A percentile compares a stretch with the other conserved stretches of the same genome.
phyloP scores from a whole-genome alignment of 2,888 invertebrate genomes.

The Habrosyne pyritoides region DNA sequence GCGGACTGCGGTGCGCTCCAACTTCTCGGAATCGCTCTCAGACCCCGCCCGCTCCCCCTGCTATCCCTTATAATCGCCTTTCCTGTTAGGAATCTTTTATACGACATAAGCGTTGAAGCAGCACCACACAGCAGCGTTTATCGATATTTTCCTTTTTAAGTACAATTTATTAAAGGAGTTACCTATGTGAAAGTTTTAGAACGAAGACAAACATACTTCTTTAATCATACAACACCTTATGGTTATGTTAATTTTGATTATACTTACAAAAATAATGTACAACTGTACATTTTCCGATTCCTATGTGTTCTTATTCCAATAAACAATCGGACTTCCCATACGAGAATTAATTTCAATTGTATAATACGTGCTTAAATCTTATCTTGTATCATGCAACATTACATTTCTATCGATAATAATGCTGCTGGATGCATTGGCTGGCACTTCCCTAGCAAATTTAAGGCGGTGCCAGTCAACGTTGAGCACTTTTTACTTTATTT shows the following conservation, averaged over 20 bases:
- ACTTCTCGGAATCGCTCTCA: conserved; percentile 72
- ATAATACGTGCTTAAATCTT: too few relatives aligned
- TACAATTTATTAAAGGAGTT: conserved; percentile 25
- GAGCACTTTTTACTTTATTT: conserved; percentile 60
- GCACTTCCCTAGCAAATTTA: conserved; percentile 50
- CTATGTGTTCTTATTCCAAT: too few relatives aligned
- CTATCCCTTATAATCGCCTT: conserved; percentile 58
- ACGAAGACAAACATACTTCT: too few relatives aligned
- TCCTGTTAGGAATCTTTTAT: conserved; percentile 51
- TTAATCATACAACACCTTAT: too few relatives aligned
- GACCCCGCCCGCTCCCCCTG: conserved; percentile 41
- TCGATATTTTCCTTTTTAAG: neutral
- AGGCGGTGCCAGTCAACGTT: conserved; percentile 57
- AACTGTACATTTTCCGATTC: too few relatives aligned
- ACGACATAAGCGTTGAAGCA: neutral
- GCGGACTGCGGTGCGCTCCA: conserved; percentile 53
- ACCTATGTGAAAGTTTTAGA: conserved; percentile 21
- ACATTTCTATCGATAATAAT: conserved; percentile 55
- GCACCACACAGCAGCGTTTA: neutral
- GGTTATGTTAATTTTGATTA: too few relatives aligned
- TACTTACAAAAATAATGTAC: too few relatives aligned
- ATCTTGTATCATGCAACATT: too few relatives aligned
- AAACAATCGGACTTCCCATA: too few relatives aligned
- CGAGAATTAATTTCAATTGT: too few relatives aligned
- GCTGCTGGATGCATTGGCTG: conserved; percentile 30